Evolutionary conservation across 2,797 vertebrate genomes (phyloP).

Genomic region (Poliocrania exsul): DNA sequence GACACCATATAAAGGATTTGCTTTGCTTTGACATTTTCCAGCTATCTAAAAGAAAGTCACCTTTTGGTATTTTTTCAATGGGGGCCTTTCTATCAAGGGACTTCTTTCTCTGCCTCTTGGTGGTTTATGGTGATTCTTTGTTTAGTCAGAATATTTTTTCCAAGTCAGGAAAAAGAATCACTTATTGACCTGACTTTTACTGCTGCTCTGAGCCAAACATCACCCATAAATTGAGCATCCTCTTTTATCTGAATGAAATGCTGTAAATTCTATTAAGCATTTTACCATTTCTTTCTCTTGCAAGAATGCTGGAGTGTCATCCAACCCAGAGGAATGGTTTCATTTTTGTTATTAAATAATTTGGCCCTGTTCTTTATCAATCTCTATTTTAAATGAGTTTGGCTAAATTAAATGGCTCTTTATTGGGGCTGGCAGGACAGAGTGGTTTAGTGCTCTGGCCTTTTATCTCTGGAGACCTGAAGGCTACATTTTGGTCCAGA

Average conservation of each 20-base stretch:
- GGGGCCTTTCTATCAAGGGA: background rate
- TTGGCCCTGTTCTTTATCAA: slow-evolving; percentile 30
- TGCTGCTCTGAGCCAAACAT: slow-evolving; percentile 50
- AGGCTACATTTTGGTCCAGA: slow-evolving; percentile 8
- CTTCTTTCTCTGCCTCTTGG: background rate
- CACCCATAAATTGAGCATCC: slow-evolving; percentile 51
- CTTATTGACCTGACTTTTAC: slow-evolving; percentile 60
- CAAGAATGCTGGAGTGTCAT: background rate
- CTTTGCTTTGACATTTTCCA: slow-evolving; percentile 5
- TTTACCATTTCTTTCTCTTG: slow-evolving; percentile 43
- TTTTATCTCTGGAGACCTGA: slow-evolving; percentile 32
- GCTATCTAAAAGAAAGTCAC: background rate
- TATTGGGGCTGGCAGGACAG: background rate
- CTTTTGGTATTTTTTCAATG: background rate
- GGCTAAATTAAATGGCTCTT: slow-evolving; percentile 44
- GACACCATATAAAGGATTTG: background rate
- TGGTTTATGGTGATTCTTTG: slow-evolving; percentile 8
- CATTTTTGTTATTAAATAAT: slow-evolving; percentile 44
- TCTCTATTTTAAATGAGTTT: slow-evolving; percentile 47
- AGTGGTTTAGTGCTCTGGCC: slow-evolving; percentile 14
- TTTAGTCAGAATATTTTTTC: slow-evolving; percentile 22
- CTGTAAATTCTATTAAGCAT: slow-evolving; percentile 63
- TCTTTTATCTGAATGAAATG: slow-evolving; percentile 56
- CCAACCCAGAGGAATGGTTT: slow-evolving; percentile 25
- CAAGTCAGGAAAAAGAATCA: slow-evolving; percentile 15